Percentiles rank a stretch among this genome's conserved stretches.
Evolutionary conservation across 2,888 invertebrate species (phyloP).

Genomic region (Campopleginae sp.): DNA sequence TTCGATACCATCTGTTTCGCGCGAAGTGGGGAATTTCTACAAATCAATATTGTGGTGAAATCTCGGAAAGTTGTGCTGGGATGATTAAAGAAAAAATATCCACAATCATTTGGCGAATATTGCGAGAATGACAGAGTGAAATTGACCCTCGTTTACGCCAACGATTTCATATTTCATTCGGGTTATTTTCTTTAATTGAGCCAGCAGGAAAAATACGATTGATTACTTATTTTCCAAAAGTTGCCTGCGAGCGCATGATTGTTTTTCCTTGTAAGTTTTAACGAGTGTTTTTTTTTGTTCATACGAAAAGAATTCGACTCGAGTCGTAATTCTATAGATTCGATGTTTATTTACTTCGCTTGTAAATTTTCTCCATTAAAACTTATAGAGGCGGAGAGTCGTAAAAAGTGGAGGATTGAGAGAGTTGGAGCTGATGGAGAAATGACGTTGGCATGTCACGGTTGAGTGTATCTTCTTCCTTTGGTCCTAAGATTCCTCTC

Average conservation of each 20-base stretch:
- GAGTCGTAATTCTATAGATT: not conserved
- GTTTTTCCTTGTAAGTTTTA: not conserved
- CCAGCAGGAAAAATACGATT: slow-evolving; percentile 4
- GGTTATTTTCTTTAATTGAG: not conserved
- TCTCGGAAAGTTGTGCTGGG: not conserved
- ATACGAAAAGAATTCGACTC: not conserved
- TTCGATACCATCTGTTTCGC: not conserved
- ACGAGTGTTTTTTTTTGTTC: not conserved
- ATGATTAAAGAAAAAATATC: not conserved
- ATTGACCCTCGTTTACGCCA: slow-evolving; percentile 1
- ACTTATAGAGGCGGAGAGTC: not conserved
- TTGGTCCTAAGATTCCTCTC: not conserved
- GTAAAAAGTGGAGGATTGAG: not conserved
- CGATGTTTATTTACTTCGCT: not conserved
- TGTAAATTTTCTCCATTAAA: not conserved
- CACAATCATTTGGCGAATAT: not conserved
- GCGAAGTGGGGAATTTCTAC: not conserved
- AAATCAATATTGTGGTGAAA: not conserved
- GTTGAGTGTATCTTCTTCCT: slow-evolving; percentile 25
- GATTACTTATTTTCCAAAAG: not conserved
- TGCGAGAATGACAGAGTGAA: not conserved
- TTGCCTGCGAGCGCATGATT: not conserved
- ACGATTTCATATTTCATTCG: not conserved
- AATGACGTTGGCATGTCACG: slow-evolving; percentile 36
- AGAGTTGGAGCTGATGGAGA: slow-evolving; percentile 2